phyloP scores from a whole-genome alignment of 1,140 invertebrate species.

The Drosophila bifasciata region DNA sequence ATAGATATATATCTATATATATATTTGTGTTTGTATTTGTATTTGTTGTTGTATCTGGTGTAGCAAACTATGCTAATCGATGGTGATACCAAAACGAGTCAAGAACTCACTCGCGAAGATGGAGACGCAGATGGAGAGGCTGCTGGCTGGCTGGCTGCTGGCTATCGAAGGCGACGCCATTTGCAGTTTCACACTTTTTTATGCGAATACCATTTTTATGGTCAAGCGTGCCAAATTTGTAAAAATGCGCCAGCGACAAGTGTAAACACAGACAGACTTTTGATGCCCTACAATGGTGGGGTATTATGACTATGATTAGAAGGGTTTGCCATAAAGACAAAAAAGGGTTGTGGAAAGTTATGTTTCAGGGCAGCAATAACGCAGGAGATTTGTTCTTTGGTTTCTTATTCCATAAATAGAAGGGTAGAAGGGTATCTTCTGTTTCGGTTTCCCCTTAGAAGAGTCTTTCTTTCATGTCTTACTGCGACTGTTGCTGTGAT shows the following conservation, averaged over 20 bases:
- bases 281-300: neutral
- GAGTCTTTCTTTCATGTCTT: too few species aligned
- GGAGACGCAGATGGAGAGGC: slow-evolving; percentile 1
- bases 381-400: neutral
- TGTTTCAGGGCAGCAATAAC: too few species aligned
- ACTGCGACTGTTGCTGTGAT: slow-evolving; percentile 11
- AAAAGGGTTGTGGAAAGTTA: too few species aligned
- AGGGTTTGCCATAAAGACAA: too few species aligned
- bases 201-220: slow-evolving; percentile 77
- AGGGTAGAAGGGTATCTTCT: too few species aligned
- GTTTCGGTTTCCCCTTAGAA: too few species aligned
- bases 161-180: slow-evolving; percentile 78
- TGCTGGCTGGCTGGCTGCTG: neutral
- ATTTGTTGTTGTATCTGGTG: slow-evolving; percentile 21
- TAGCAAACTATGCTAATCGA: slow-evolving; percentile 77
- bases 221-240: slow-evolving; percentile 80
- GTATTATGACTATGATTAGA: too few species aligned
- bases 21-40: slow-evolving; percentile 6
- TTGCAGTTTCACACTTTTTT: slow-evolving; percentile 81
- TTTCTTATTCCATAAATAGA: too few species aligned
- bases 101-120: slow-evolving; percentile 41
- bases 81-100: slow-evolving; percentile 65
- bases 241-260: slow-evolving; percentile 78
- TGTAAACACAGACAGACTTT: slow-evolving; percentile 64
- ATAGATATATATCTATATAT: slow-evolving; percentile 35